These are phyloP conservation scores for Phrynocephalus guinanensis DNA, from an alignment of 2,797 vertebrate species.

Conservation along the genomic window DNA sequence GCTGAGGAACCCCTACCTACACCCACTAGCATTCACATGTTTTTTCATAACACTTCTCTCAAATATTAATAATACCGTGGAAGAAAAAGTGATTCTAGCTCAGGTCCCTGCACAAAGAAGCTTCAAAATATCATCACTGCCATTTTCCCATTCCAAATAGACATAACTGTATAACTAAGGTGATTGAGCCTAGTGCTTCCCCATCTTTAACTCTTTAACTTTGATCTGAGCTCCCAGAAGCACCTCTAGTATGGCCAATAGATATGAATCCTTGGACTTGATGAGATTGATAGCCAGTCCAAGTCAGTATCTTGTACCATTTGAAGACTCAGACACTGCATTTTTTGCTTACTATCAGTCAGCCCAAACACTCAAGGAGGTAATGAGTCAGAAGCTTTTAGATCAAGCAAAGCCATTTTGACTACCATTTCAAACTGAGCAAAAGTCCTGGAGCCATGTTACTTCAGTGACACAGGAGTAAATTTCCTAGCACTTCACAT, in stretches of 20 bases:
- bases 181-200: not conserved
- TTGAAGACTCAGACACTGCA: not conserved
- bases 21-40: not conserved
- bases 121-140: too few species aligned
- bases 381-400: not conserved
- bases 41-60: not conserved
- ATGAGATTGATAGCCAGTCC: not conserved
- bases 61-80: not conserved
- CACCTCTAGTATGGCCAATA: too few species aligned
- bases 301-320: not conserved
- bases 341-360: not conserved
- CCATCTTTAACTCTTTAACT: not conserved
- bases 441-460: not conserved
- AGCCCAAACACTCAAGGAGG: not conserved
- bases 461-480: not conserved
- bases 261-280: not conserved
- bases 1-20: not conserved
- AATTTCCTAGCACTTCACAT: not conserved
- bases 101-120: not conserved
- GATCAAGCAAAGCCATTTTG: not conserved
- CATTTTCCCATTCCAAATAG: too few species aligned
- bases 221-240: too few species aligned
- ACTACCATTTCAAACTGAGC: not conserved
- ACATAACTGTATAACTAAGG: too few species aligned
- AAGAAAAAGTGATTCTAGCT: not conserved